Evolutionary conservation across 2,113 vertebrate species (phyloP).

Genomic region (Sarotherodon lohbergeri): DNA sequence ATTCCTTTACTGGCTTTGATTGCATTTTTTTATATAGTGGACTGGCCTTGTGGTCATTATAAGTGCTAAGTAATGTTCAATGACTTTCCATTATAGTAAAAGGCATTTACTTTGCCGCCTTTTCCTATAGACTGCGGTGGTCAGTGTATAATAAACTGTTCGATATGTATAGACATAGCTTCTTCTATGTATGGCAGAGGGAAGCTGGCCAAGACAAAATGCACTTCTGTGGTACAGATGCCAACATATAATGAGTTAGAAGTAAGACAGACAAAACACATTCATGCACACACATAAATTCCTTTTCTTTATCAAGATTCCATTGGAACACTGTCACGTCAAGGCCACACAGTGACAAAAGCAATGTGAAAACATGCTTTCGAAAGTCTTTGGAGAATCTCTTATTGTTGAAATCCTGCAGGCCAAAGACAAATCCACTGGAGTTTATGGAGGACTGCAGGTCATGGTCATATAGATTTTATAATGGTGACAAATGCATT

Average conservation of each 20-base stretch:
- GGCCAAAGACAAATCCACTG: constrained; percentile 53
- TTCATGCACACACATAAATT: constrained; percentile 4
- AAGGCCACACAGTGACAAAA: constrained; percentile 53
- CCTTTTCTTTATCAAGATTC: constrained; percentile 40
- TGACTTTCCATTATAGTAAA: constrained; percentile 47
- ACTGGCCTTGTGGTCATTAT: constrained; percentile 45
- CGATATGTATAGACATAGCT: constrained; percentile 15
- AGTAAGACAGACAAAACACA: constrained; percentile 43
- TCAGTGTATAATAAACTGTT: constrained; percentile 8
- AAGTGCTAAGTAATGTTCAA: constrained; percentile 30
- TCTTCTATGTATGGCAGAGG: neutral
- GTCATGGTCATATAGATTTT: constrained; percentile 59
- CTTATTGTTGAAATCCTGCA: constrained; percentile 52
- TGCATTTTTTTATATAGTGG: neutral
- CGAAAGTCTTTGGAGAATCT: constrained; percentile 50
- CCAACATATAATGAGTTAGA: neutral
- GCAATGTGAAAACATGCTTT: constrained; percentile 48
- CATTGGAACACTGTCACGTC: constrained; percentile 25
- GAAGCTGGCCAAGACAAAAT: constrained; percentile 5
- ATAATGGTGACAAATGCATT: constrained; percentile 64
- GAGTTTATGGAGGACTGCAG: constrained; percentile 53
- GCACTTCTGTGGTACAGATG: constrained; percentile 22
- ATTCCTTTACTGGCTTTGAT: constrained; percentile 21
- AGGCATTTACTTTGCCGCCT: constrained; percentile 41
- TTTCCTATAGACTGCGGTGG: constrained; percentile 43